Percentiles rank a stretch among this genome's conserved stretches.
phyloP scores from a whole-genome alignment of 2,888 invertebrate genomes.

The Lepidochitona cinerea region DNA sequence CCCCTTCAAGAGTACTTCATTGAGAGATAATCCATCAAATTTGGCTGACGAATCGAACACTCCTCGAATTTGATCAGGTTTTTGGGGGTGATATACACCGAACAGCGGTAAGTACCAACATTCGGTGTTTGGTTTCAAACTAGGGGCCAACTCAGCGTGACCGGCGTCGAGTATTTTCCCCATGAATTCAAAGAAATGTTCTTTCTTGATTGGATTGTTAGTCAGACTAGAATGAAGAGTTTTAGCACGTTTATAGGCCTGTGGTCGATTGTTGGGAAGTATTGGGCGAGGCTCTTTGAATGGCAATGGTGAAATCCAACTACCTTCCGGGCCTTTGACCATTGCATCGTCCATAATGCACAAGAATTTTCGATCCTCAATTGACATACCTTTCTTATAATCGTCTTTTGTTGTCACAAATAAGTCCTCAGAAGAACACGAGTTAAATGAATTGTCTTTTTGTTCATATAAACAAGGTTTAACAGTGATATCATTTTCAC shows the following conservation, averaged over 20 bases:
- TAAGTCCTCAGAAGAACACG: neutral
- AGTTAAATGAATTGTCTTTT: too few species aligned
- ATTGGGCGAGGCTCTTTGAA: slow-evolving; percentile 12
- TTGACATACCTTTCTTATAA: slow-evolving; percentile 24
- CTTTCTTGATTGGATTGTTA: slow-evolving; percentile 14
- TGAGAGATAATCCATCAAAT: slow-evolving; percentile 20
- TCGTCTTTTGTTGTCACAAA: slow-evolving; percentile 22
- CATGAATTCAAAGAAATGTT: slow-evolving; percentile 16
- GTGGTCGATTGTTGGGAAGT: slow-evolving; percentile 4
- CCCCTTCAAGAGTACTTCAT: slow-evolving; percentile 26
- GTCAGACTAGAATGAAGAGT: slow-evolving; percentile 2
- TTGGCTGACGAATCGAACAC: slow-evolving; percentile 24
- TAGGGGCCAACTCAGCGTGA: slow-evolving; percentile 27
- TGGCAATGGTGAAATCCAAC: slow-evolving; percentile 32
- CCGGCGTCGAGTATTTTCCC: neutral
- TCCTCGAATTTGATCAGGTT: slow-evolving; percentile 20
- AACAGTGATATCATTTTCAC: too few species aligned
- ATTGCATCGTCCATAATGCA: slow-evolving; percentile 23
- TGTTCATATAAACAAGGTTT: too few species aligned
- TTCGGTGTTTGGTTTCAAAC: slow-evolving; percentile 17
- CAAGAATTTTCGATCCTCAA: slow-evolving; percentile 29
- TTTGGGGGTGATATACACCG: slow-evolving; percentile 37
- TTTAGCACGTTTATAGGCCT: slow-evolving; percentile 10
- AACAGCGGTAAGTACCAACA: slow-evolving; percentile 36
- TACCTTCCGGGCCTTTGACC: slow-evolving; percentile 8